Conservation (phyloP, 2,797 vertebrate genomes). For the Manis crassicaudata region DNA sequence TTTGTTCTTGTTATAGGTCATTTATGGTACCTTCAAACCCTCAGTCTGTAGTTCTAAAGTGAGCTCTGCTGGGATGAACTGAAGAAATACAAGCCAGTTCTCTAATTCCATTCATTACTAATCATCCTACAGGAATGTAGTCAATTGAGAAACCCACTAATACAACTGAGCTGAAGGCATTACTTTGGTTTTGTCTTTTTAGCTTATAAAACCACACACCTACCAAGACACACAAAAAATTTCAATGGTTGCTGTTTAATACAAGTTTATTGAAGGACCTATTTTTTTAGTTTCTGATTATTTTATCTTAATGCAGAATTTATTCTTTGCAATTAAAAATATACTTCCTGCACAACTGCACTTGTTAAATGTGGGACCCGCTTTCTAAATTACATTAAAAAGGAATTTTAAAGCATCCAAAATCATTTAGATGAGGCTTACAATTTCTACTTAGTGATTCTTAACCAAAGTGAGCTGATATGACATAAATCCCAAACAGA, state of each 20-base stretch:
- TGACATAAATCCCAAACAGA: neutral
- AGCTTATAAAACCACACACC: neutral
- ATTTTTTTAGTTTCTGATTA: neutral
- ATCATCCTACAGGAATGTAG: neutral
- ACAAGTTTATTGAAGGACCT: neutral
- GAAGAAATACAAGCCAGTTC: neutral
- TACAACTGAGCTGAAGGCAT: neutral
- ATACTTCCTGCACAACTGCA: neutral
- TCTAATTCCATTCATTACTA: neutral
- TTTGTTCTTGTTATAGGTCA: neutral
- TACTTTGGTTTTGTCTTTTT: neutral
- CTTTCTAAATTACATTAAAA: neutral
- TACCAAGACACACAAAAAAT: neutral
- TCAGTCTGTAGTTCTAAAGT: neutral
- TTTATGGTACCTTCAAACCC: neutral
- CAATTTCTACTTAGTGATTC: neutral
- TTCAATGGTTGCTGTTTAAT: neutral
- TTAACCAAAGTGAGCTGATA: neutral
- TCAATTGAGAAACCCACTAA: neutral
- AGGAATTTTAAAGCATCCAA: neutral
- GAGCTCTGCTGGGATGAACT: neutral
- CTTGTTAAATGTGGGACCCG: neutral
- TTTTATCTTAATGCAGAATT: neutral
- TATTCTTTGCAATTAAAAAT: neutral
- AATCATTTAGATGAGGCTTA: neutral